These are phyloP conservation scores for Peromyscus attwateri DNA, from an alignment of 2,797 vertebrate species.

Conservation along the genomic window DNA sequence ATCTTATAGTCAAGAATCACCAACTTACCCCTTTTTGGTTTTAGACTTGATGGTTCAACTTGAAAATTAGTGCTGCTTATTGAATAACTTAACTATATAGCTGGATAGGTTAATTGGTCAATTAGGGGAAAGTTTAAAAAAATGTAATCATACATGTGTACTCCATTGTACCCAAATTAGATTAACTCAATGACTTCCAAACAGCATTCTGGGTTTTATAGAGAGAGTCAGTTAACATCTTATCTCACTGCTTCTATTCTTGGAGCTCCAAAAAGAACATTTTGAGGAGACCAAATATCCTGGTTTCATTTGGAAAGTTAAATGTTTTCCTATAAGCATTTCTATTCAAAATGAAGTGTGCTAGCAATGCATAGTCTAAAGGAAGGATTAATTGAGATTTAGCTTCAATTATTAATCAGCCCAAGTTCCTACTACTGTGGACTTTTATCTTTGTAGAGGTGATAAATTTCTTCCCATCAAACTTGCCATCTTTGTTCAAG, in stretches of 20 bases:
- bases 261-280: background rate
- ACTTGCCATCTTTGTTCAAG: background rate
- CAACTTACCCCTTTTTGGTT: background rate
- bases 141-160: background rate
- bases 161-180: background rate
- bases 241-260: background rate
- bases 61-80: background rate
- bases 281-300: background rate
- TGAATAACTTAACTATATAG: background rate
- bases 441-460: background rate
- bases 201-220: background rate
- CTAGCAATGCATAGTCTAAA: background rate
- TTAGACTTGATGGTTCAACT: background rate
- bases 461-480: background rate
- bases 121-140: background rate
- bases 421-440: background rate
- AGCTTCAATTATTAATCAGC: background rate
- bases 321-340: background rate
- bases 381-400: background rate
- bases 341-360: constrained; percentile 15
- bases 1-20: background rate
- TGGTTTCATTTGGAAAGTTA: background rate
- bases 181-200: background rate
- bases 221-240: background rate
- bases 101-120: background rate